Evolutionary conservation across 2,888 invertebrate genomes (phyloP), one percentile per base, ranked within the genome.

Genomic region (Autographa pulchrina): DNA sequence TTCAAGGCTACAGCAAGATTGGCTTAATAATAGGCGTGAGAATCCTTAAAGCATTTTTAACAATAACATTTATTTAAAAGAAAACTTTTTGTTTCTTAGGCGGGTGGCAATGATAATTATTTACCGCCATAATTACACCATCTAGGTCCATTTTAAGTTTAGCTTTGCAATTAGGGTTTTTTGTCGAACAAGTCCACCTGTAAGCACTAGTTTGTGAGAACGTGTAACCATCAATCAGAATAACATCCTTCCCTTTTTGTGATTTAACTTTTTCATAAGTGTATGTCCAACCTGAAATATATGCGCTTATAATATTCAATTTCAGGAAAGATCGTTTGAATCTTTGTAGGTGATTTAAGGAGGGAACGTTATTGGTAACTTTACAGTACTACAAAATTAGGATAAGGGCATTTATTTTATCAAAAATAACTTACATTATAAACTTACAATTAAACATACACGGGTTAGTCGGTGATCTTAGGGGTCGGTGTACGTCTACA

Each of bases 171-270:
- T 63, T 65, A 4, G 62, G 73, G 8, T 59, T 32, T 60, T 70
- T 75, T 0, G 80, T 75, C 0, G 82, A 82, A 67, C 91, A 90
- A 1, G 77, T 62, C 90, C 90, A 91, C 0, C n/a, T n/a, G 18
- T 0, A 0, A 32, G n/a, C 16, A 65, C 65, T 80, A 0, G 64
- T 41, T 63, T 80, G 77, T 0, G 81, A 74, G 56, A 86, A 92
- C 0, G 91, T 90, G 58, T 86, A 90, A 1, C 88, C 89, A 1
- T 83, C 83, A 11, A 88, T 59, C 0, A 90, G 72, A 0, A 91
- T 82, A 0, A 90, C 81, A n/a, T 81, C 71, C 65, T 74, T 88
- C 0, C 91, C 91, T 64, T 84, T 75, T 70, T 90, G 89, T 0
- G 89, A 89, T 38, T 69, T 71, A 18, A 88, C 75, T 13, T 82